Conservation (phyloP, 92 coral and sea anemone species). For the Heteractis magnifica region DNA sequence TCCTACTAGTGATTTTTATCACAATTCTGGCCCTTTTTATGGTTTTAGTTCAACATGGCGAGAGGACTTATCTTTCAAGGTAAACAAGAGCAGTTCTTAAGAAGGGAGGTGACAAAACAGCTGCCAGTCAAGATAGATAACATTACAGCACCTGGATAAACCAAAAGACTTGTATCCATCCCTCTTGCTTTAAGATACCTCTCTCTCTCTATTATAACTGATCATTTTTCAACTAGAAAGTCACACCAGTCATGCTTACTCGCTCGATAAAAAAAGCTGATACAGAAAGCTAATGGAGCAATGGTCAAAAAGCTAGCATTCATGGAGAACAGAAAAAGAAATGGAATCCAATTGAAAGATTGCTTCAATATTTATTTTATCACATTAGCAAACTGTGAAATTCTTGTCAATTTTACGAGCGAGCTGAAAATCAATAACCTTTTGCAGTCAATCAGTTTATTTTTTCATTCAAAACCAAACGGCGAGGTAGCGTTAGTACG, state of each 20-base stretch:
- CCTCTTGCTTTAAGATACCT: background rate
- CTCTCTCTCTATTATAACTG: background rate
- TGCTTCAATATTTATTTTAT: background rate
- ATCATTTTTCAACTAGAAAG: background rate
- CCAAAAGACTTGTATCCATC: background rate
- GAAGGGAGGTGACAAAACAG: background rate
- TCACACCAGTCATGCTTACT: background rate
- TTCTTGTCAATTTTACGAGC: too few species aligned
- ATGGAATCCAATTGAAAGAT: background rate
- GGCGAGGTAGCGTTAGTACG: too few species aligned
- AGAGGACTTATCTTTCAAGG: background rate
- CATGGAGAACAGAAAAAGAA: background rate
- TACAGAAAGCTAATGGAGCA: background rate
- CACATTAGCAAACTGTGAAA: background rate
- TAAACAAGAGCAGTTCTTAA: background rate
- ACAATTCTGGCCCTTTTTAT: background rate
- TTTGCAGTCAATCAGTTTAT: too few species aligned
- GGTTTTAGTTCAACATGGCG: background rate
- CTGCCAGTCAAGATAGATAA: background rate
- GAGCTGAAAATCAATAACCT: too few species aligned
- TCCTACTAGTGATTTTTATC: background rate
- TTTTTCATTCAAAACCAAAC: too few species aligned
- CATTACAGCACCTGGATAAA: background rate
- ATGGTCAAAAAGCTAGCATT: too few species aligned
- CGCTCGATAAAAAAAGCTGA: background rate